phyloP scores from a whole-genome alignment of 2,888 invertebrate species.

The Luperina nickerlii region DNA sequence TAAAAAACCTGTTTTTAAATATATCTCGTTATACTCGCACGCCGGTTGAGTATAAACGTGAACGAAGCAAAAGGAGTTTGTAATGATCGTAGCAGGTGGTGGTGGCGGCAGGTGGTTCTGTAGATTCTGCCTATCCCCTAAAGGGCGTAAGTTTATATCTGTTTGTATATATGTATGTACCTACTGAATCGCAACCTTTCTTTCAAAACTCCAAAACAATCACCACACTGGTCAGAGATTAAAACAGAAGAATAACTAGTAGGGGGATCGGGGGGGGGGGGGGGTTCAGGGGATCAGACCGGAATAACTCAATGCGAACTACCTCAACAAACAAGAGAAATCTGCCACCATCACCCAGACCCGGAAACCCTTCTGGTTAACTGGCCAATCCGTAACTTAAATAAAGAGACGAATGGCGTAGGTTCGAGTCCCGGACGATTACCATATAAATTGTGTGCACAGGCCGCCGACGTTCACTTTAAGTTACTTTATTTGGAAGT shows the following conservation, averaged over 20 bases:
- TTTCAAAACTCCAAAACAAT: neutral
- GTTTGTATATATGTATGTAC: neutral
- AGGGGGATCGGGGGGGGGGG: too few species aligned
- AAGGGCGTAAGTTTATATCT: neutral
- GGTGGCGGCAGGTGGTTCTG: neutral
- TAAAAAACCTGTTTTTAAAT: neutral
- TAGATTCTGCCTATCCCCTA: neutral
- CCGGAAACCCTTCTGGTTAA: conserved; percentile 40
- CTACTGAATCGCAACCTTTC: neutral
- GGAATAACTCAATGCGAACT: neutral
- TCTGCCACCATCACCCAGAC: conserved; percentile 9
- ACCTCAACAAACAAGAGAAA: conserved; percentile 37
- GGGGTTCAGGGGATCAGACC: too few species aligned
- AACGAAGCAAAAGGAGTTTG: too few species aligned
- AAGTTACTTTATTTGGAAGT: conserved; percentile 50
- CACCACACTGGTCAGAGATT: neutral
- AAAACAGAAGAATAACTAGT: too few species aligned
- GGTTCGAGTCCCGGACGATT: conserved; percentile 63
- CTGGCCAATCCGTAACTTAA: conserved; percentile 58
- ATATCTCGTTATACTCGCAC: neutral
- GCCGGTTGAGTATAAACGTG: neutral
- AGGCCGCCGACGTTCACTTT: conserved; percentile 30
- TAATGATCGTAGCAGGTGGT: neutral
- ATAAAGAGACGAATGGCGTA: conserved; percentile 41
- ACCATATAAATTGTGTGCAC: conserved; percentile 70